Conservation (phyloP, 1,140 invertebrate genomes). For the Aphelinus certus region DNA sequence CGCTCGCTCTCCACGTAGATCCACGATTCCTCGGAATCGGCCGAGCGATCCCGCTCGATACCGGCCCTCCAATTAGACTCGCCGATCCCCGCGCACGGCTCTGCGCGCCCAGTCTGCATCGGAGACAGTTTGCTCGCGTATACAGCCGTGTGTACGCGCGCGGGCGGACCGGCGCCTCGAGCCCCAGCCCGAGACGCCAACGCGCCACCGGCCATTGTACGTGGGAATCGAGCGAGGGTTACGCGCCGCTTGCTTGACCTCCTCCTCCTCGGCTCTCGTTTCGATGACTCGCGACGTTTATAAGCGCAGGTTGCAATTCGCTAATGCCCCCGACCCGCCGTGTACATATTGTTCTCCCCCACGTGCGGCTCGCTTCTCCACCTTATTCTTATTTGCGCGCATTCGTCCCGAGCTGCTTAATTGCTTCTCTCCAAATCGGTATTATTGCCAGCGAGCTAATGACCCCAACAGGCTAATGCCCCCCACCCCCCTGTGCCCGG, state of each 20-base stretch:
- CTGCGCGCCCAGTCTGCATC: background rate
- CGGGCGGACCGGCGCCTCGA: background rate
- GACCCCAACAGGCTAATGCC: too few relatives aligned
- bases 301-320: background rate
- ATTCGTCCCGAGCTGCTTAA: too few relatives aligned
- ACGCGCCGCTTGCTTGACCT: background rate
- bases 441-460: too few relatives aligned
- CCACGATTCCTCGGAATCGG: conserved; percentile 61
- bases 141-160: background rate
- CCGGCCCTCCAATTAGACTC: conserved; percentile 59
- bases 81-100: conserved; percentile 43
- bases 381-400: too few relatives aligned
- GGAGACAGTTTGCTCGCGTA: background rate
- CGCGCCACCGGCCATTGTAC: too few relatives aligned
- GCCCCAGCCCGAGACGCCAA: too few relatives aligned
- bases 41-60: conserved; percentile 57
- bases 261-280: background rate
- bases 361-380: background rate
- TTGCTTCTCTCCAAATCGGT: too few relatives aligned
- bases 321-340: background rate
- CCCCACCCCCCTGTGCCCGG: too few relatives aligned
- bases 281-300: background rate
- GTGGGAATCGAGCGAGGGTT: background rate
- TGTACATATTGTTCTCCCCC: background rate
- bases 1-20: conserved; percentile 39